Percentiles rank a stretch among this genome's conserved stretches.
phyloP scores from a whole-genome alignment of 2,797 vertebrate species.

The Acipenser transmontanus region DNA sequence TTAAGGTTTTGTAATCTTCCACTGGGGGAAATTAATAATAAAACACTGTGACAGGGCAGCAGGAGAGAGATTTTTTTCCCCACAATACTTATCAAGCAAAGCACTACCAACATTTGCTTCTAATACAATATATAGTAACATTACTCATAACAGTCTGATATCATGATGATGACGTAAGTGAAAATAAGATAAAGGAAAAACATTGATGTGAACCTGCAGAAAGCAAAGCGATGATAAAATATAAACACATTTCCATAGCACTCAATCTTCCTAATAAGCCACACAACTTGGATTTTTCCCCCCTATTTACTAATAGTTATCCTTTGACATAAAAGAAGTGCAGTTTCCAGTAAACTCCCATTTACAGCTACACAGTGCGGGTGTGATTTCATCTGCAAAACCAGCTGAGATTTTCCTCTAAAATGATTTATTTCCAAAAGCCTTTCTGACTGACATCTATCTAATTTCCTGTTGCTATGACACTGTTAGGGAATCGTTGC shows the following conservation, averaged over 20 bases:
- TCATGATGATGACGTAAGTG: too few relatives aligned
- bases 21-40: too few relatives aligned
- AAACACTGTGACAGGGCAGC: too few relatives aligned
- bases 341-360: conserved; percentile 34
- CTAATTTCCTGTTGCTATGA: conserved; percentile 25
- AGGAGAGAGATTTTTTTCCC: too few relatives aligned
- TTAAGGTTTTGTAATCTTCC: too few relatives aligned
- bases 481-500: conserved; percentile 23
- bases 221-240: not conserved
- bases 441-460: conserved; percentile 24
- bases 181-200: not conserved
- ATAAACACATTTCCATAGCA: not conserved
- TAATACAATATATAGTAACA: too few relatives aligned
- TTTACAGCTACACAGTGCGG: too few relatives aligned
- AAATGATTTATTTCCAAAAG: conserved; percentile 17
- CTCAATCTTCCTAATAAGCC: not conserved
- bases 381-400: conserved; percentile 9
- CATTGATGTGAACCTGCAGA: not conserved
- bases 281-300: not conserved
- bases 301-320: not conserved
- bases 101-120: too few relatives aligned
- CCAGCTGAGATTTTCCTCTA: conserved; percentile 15
- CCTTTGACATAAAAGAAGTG: not conserved
- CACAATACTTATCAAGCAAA: too few relatives aligned
- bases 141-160: too few relatives aligned